Evolutionary conservation across 2,888 invertebrate genomes (phyloP).

Genomic region (Melipona bicolor): DNA sequence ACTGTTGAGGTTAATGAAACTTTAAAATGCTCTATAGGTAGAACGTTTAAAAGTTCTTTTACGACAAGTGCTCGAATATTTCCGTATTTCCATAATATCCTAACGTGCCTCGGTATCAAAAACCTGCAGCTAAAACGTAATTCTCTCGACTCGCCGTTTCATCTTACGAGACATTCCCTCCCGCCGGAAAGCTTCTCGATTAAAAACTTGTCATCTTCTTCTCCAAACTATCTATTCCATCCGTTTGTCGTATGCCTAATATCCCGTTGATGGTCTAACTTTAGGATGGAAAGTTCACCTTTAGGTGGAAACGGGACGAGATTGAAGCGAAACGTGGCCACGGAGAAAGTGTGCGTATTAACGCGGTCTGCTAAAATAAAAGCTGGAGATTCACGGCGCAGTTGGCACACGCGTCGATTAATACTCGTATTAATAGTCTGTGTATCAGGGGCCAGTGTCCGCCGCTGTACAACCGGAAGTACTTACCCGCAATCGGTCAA

Average conservation of each 20-base stretch:
- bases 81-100: not conserved
- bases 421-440: conserved; percentile 34
- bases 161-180: not conserved
- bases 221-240: not conserved
- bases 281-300: not conserved
- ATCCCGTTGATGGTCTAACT: not conserved
- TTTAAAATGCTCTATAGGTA: too few relatives aligned
- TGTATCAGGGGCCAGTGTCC: conserved; percentile 10
- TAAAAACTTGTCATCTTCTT: not conserved
- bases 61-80: too few relatives aligned
- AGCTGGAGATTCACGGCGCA: conserved; percentile 28
- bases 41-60: too few relatives aligned
- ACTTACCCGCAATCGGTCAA: not conserved
- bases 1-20: too few relatives aligned
- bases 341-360: conserved; percentile 2
- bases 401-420: conserved; percentile 40
- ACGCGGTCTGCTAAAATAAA: conserved; percentile 18
- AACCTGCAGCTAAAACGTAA: not conserved
- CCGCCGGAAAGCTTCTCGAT: not conserved
- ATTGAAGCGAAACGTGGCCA: not conserved
- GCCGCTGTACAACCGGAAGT: not conserved
- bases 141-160: not conserved
- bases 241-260: not conserved
- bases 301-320: not conserved
- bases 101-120: not conserved